Evolutionary conservation across 2,888 invertebrate genomes (phyloP).

Genomic region (Antheraea yamamai): DNA sequence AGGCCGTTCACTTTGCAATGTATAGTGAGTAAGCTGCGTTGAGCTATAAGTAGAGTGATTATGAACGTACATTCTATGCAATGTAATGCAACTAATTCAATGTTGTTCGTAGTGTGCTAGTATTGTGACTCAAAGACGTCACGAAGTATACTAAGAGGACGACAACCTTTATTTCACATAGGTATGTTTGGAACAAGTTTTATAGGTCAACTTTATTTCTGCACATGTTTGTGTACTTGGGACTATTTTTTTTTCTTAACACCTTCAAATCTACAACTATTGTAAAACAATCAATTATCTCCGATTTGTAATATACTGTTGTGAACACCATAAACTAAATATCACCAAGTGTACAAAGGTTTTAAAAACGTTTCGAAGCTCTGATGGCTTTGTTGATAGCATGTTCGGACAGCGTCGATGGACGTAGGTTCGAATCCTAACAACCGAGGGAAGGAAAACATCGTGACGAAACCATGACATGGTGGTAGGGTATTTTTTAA

Average conservation of each 20-base stretch:
- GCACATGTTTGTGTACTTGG: neutral
- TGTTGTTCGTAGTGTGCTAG: neutral
- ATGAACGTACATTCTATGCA: neutral
- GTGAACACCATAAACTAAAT: too few species aligned
- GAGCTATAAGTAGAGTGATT: neutral
- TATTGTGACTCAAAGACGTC: neutral
- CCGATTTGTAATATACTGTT: too few species aligned
- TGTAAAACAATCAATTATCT: too few species aligned
- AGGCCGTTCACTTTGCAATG: conserved; percentile 57
- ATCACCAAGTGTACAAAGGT: too few species aligned
- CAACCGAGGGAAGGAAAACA: too few species aligned
- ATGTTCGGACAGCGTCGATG: too few species aligned
- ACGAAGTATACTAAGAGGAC: neutral
- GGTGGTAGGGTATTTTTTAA: too few species aligned
- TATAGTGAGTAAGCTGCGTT: conserved; percentile 11
- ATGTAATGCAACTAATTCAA: neutral
- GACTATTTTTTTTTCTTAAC: neutral
- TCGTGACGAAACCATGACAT: too few species aligned
- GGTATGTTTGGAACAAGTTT: neutral
- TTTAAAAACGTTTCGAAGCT: too few species aligned
- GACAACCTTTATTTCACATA: conserved; percentile 1
- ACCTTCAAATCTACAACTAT: neutral
- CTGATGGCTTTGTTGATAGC: too few species aligned
- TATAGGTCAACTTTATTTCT: conserved; percentile 1
- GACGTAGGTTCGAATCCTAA: too few species aligned